A percentile compares a stretch with the other conserved stretches of the same genome.
phyloP scores from a whole-genome alignment of 1,140 invertebrate species.

The Cydia fagiglandana region DNA sequence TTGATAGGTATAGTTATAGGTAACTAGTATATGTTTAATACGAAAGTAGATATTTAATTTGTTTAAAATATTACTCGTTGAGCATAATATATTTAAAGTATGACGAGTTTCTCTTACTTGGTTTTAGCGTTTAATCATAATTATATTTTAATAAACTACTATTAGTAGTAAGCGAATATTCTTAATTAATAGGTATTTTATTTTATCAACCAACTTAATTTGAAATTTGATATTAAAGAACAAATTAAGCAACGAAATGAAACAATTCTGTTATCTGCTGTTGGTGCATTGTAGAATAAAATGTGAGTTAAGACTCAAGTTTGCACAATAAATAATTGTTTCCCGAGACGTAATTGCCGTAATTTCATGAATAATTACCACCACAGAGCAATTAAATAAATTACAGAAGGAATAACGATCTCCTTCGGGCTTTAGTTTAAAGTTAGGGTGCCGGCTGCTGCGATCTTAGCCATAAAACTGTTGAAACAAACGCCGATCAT shows the following conservation, averaged over 20 bases:
- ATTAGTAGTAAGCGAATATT: background rate
- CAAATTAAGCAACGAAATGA: slow-evolving; percentile 43
- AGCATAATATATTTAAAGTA: too few species aligned
- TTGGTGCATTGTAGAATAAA: slow-evolving; percentile 71
- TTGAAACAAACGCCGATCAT: slow-evolving; percentile 39
- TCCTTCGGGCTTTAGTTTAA: slow-evolving; percentile 76
- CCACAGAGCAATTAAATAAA: slow-evolving; percentile 79
- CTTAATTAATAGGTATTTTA: background rate
- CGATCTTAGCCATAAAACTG: slow-evolving; percentile 55
- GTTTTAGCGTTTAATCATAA: too few species aligned
- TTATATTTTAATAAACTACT: too few species aligned
- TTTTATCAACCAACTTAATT: background rate
- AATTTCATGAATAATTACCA: slow-evolving; percentile 79
- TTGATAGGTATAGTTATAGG: background rate
- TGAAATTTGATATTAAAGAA: slow-evolving; percentile 36
- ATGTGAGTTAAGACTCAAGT: slow-evolving; percentile 77
- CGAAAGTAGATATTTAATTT: too few species aligned
- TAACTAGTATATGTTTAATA: background rate
- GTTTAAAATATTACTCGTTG: too few species aligned
- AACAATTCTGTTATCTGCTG: slow-evolving; percentile 67
- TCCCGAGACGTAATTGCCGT: slow-evolving; percentile 77
- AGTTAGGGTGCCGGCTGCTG: slow-evolving; percentile 72
- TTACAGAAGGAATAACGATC: slow-evolving; percentile 77
- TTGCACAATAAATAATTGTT: slow-evolving; percentile 79
- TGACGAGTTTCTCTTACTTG: too few species aligned